phyloP scores from a whole-genome alignment of 2,797 vertebrate species.

The Centroberyx gerrardi region DNA sequence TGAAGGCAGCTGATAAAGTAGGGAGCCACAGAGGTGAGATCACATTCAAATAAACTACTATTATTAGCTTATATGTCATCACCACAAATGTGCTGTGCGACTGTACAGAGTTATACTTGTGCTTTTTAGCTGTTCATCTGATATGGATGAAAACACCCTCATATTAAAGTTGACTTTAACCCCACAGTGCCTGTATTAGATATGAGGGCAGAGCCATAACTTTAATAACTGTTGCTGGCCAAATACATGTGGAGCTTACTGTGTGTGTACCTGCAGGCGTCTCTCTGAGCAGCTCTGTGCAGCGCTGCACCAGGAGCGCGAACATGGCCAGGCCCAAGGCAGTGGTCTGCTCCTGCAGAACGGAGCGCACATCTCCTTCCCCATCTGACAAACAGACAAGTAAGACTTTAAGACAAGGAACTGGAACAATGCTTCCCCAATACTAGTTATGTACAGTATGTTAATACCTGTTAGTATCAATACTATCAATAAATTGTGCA shows the following conservation, averaged over 20 bases:
- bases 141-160: no score
- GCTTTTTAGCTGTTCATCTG: no score
- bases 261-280: conserved; percentile 79
- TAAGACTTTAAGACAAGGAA: background rate
- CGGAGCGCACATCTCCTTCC: conserved; percentile 89
- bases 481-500: background rate
- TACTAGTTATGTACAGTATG: background rate
- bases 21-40: no score
- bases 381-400: conserved; percentile 65
- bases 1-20: no score
- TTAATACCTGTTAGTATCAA: background rate
- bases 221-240: background rate
- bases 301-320: conserved; percentile 92
- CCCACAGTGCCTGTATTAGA: background rate
- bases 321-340: conserved; percentile 95
- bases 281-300: conserved; percentile 90
- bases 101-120: no score
- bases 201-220: background rate
- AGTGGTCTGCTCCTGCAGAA: conserved; percentile 94
- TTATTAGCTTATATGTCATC: no score
- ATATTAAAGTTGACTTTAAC: background rate
- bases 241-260: background rate
- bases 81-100: no score
- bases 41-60: no score
- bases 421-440: background rate